Evolutionary conservation across 2,797 vertebrate genomes (phyloP).

Genomic region (Mus caroli): DNA sequence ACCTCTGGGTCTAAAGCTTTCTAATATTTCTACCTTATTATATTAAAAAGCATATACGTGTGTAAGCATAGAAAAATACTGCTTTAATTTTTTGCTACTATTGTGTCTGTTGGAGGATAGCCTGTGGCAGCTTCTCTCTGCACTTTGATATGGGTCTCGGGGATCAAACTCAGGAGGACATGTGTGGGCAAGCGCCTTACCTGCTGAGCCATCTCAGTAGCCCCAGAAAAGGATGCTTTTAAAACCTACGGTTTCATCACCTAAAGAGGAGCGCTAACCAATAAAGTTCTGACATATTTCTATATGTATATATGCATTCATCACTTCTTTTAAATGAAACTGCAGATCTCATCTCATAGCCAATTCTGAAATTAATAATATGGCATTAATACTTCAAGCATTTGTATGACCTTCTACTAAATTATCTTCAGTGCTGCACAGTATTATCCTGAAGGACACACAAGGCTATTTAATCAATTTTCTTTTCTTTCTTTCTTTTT

Average conservation of each 20-base stretch:
- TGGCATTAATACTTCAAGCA: background rate
- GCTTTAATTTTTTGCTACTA: background rate
- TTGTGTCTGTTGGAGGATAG: background rate
- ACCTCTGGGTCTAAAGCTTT: background rate
- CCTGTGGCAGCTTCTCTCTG: background rate
- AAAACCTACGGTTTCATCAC: background rate
- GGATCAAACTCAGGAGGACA: background rate
- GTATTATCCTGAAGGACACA: background rate
- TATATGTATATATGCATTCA: background rate
- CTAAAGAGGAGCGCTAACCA: background rate
- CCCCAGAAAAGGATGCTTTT: background rate
- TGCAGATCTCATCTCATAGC: background rate
- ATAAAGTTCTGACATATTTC: background rate
- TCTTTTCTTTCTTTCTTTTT: background rate
- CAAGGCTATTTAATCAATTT: slow-evolving; percentile 5
- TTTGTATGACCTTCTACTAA: background rate
- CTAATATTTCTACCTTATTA: background rate
- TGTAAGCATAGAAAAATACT: background rate
- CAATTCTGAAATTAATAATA: background rate
- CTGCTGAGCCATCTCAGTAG: too few relatives aligned
- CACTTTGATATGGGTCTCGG: background rate
- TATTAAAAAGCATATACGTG: background rate
- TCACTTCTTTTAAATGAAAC: background rate
- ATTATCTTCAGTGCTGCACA: background rate
- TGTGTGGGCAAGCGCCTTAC: accelerated